Base-by-base conservation (phyloP, 2,888 invertebrate genomes). In the Drosophila longiperda region DNA sequence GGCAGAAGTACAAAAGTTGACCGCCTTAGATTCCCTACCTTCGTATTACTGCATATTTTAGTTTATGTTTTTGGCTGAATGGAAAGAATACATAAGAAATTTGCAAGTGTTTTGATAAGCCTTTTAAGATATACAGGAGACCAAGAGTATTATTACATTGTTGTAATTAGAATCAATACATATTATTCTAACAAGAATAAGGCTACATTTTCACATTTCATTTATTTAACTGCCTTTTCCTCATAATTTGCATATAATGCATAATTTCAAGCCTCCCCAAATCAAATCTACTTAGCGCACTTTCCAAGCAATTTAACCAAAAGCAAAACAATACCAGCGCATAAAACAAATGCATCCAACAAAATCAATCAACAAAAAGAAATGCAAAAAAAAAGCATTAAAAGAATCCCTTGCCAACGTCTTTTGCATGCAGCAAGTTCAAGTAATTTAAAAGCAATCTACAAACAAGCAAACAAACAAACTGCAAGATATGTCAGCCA, bases 371-470 rank as follows among this genome's bases (percentile, higher is more conserved):
- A 84, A 81, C 73, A 78, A 75, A 74, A 68, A 58, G 32, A 60
- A 54, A 66, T 8, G 20, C n/a, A 55, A 20, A 26, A 26, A 73
- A 68, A 72, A 70, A 75, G 68, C 48, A 57, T 8, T 11, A 20
- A 66, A 60, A 49, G 29, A 42, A 15, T 49, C 9, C 50, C 36
- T 20, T 50, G 65, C 15, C 69, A 65, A 57, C 55, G 73, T 67
- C 66, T 67, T 82, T 73, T 84, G 82, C 67, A 63, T 53, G 60
- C 61, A 59, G 66, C 78, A 82, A 80, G 79, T 90, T 89, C 64
- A 86, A 90, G 90, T 90, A 77, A 85, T 85, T 85, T 90, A 86
- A 90, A 85, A 85, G 85, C 85, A 90, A 88, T 85, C 84, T 87
- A 69, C 75, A 70, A 80, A 73, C 78, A 66, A 72, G 65, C 85